Evolutionary conservation across 2,797 vertebrate genomes (phyloP).

Genomic region (Passerculus sandwichensis): DNA sequence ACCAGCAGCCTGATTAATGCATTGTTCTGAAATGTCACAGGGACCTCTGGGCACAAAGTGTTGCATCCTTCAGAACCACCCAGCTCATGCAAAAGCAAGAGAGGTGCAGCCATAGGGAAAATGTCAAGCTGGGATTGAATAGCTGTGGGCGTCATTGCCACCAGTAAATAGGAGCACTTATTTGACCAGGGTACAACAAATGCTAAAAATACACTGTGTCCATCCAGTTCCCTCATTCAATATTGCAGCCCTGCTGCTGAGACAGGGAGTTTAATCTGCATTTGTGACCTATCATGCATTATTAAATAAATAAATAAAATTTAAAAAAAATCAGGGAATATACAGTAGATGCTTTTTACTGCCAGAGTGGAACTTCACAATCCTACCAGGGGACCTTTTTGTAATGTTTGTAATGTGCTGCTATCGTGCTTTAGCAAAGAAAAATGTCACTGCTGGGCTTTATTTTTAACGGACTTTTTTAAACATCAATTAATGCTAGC

Average conservation of each 20-base stretch:
- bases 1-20: neutral
- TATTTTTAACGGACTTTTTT: conserved; percentile 77
- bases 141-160: neutral
- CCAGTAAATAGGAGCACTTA: conserved; percentile 12
- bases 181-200: neutral
- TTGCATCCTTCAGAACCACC: conserved; percentile 25
- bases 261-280: conserved; percentile 32
- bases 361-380: conserved; percentile 76
- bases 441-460: conserved; percentile 81
- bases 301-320: neutral
- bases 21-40: conserved; percentile 65
- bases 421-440: conserved; percentile 78
- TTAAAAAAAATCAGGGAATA: conserved; percentile 19
- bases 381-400: conserved; percentile 74
- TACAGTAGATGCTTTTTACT: conserved; percentile 72
- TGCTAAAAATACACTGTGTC: neutral
- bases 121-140: conserved; percentile 34
- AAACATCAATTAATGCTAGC: conserved; percentile 81
- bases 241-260: conserved; percentile 27
- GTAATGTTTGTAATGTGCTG: conserved; percentile 78
- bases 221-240: neutral
- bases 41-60: conserved; percentile 30
- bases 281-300: conserved; percentile 26
- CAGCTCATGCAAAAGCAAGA: conserved; percentile 11
- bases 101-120: conserved; percentile 43